Evolutionary conservation across 2,888 invertebrate species (phyloP).

Genomic region (Frankliniella intonsa): DNA sequence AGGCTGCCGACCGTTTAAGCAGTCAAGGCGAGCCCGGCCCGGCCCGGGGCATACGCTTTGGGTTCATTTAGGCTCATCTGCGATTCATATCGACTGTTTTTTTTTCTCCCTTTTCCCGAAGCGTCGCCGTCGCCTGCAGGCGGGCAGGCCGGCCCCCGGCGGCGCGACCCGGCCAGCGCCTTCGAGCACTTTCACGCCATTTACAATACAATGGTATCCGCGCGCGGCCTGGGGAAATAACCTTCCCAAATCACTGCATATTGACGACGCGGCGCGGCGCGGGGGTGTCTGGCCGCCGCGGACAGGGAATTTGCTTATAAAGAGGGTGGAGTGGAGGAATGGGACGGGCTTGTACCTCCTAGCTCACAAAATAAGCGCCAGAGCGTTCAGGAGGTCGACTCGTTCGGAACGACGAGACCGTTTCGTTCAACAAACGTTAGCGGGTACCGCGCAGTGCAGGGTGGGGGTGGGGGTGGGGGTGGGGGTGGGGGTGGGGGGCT

Average conservation of each 20-base stretch:
- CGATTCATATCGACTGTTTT: background rate
- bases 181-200: background rate
- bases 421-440: too few relatives aligned
- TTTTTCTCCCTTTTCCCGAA: background rate
- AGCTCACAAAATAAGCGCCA: too few relatives aligned
- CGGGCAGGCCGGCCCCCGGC: background rate
- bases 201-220: background rate
- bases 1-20: background rate
- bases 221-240: background rate
- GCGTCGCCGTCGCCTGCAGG: background rate
- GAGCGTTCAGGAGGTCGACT: too few relatives aligned
- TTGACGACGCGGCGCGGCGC: background rate
- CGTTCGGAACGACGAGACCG: too few relatives aligned
- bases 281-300: background rate
- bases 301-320: too few relatives aligned
- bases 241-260: background rate
- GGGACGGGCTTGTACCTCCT: too few relatives aligned
- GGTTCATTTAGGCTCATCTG: conserved; percentile 16
- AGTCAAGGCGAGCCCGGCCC: background rate
- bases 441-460: too few relatives aligned
- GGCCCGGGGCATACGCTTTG: conserved; percentile 6
- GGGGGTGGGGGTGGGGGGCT: too few relatives aligned
- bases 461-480: too few relatives aligned
- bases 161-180: background rate
- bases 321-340: too few relatives aligned